A percentile compares a stretch with the other conserved stretches of the same genome.
Conservation (phyloP, 2,113 vertebrate species). For the Tetrax tetrax region DNA sequence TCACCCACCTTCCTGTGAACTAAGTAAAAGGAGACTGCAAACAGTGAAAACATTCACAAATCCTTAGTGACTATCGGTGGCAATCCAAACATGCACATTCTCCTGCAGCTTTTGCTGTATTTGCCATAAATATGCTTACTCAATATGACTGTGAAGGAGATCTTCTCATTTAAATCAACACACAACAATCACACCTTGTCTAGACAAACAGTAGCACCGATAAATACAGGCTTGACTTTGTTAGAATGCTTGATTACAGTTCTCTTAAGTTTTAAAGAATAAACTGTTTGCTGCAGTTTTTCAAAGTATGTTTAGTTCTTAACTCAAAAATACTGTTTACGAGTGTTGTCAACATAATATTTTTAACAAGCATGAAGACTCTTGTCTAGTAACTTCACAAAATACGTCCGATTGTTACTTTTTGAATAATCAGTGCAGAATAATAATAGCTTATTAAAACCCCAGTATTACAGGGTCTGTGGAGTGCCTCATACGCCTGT, state of each 20-base stretch:
- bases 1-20: neutral
- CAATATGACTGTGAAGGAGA: neutral
- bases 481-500: neutral
- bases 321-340: neutral
- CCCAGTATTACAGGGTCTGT: neutral
- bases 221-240: neutral
- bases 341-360: neutral
- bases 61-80: neutral
- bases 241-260: neutral
- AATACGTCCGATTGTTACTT: neutral
- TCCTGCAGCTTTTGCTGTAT: neutral
- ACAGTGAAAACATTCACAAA: neutral
- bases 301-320: neutral
- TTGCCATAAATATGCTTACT: neutral
- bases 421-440: neutral
- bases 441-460: neutral
- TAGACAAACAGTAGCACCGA: constrained; percentile 9
- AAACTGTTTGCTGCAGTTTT: neutral
- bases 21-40: neutral
- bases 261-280: neutral
- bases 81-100: neutral
- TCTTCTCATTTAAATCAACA: neutral
- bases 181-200: neutral
- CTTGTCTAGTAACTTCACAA: neutral
- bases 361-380: neutral